Conservation (phyloP, 2,797 vertebrate genomes). For the Pseudochirops corinnae region DNA sequence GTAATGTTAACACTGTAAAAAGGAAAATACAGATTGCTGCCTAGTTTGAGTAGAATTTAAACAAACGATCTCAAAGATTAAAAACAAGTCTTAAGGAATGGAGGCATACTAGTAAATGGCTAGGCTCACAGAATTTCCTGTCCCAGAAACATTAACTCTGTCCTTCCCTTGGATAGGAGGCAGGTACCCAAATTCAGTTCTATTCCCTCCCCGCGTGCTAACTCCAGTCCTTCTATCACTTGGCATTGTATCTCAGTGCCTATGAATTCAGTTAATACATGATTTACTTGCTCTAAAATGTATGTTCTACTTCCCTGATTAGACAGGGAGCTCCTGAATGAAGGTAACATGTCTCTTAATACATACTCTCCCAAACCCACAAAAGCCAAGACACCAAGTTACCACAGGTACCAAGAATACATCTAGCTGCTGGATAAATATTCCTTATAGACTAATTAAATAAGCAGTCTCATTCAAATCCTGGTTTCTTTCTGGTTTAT, state of each 20-base stretch:
- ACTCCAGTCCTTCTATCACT: not conserved
- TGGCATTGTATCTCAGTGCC: not conserved
- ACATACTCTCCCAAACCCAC: constrained; percentile 8
- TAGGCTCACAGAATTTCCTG: not conserved
- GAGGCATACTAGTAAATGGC: not conserved
- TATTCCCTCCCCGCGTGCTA: not conserved
- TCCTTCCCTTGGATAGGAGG: not conserved
- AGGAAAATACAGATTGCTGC: not conserved
- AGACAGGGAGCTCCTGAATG: constrained; percentile 23
- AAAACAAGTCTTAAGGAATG: not conserved
- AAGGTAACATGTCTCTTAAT: not conserved
- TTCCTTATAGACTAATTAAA: not conserved
- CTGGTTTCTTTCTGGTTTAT: not conserved
- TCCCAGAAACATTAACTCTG: not conserved
- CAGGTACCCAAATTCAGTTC: not conserved
- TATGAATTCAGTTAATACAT: not conserved
- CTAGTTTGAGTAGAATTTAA: not conserved
- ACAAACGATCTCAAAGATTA: not conserved
- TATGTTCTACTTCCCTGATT: constrained; percentile 13
- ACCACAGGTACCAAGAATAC: not conserved
- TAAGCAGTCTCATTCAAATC: not conserved
- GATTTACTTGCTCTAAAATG: constrained; percentile 15
- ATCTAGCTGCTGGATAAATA: not conserved
- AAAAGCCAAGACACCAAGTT: not conserved
- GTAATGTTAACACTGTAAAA: not conserved